phyloP scores from a whole-genome alignment of 2,797 vertebrate genomes.

The Ambastaia sidthimunki region DNA sequence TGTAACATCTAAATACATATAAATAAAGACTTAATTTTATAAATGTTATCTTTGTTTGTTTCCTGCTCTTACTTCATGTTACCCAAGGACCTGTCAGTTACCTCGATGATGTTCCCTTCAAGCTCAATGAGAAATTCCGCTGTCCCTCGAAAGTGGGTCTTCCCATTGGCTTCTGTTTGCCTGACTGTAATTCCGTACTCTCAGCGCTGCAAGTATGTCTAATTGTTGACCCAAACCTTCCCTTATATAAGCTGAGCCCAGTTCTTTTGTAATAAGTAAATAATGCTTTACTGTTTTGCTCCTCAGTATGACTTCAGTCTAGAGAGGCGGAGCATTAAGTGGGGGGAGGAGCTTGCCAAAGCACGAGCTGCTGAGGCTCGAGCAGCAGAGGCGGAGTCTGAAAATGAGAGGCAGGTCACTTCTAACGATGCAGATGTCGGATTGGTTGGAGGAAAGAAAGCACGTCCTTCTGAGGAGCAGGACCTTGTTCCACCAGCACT shows the following conservation, averaged over 20 bases:
- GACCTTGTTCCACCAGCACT: conserved; percentile 84
- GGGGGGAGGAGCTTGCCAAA: conserved; percentile 87
- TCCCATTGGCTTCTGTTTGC: conserved; percentile 90
- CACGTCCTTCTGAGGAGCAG: conserved; percentile 70
- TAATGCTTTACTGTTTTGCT: background rate
- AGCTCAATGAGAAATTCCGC: conserved; percentile 94
- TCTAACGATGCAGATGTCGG: conserved; percentile 67
- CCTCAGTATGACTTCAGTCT: conserved; percentile 95
- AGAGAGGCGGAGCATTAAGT: conserved; percentile 87
- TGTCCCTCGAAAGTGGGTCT: conserved; percentile 94
- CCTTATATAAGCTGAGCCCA: background rate
- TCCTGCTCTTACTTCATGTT: background rate
- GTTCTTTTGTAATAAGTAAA: background rate
- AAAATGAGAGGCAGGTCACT: conserved; percentile 73
- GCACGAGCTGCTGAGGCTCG: conserved; percentile 84
- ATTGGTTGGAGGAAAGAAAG: conserved; percentile 64
- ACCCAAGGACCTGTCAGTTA: conserved; percentile 93
- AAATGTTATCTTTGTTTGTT: background rate
- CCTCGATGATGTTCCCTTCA: conserved; percentile 98
- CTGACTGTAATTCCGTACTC: conserved; percentile 83
- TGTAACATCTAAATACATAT: background rate
- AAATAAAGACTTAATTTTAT: background rate
- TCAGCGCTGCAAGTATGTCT: conserved; percentile 84
- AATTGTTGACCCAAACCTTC: background rate
- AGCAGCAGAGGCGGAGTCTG: conserved; percentile 76